Conservation (phyloP, 1,140 invertebrate genomes). For the Drosophila orosa region DNA sequence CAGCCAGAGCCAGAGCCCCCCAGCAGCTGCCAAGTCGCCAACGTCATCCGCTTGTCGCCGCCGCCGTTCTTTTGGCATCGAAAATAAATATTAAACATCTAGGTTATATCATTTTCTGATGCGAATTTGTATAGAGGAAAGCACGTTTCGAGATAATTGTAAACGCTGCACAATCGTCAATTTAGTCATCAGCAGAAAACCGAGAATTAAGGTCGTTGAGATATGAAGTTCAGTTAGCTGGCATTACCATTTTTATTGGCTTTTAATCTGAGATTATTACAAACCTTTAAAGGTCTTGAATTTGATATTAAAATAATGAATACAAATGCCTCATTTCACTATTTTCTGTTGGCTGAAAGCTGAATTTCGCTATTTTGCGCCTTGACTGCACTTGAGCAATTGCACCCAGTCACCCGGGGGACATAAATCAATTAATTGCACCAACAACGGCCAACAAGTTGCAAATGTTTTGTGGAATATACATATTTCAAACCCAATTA, state of each 20-base stretch:
- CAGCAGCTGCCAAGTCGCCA: slow-evolving; percentile 2
- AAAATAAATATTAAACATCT: slow-evolving; percentile 2
- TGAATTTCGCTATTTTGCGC: background rate
- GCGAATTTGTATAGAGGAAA: background rate
- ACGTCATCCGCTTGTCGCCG: slow-evolving; percentile 7
- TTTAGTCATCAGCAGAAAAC: background rate
- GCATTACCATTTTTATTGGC: background rate
- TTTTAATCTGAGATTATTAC: background rate
- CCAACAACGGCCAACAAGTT: slow-evolving; percentile 10
- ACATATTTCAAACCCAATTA: slow-evolving; percentile 44
- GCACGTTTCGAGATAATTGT: background rate
- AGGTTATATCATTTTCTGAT: background rate
- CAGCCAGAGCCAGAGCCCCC: background rate
- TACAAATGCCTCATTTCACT: background rate
- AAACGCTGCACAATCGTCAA: background rate
- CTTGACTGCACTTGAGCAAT: slow-evolving; percentile 20
- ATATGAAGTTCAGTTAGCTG: background rate
- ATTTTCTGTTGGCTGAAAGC: background rate
- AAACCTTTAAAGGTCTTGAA: background rate
- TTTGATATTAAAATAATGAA: background rate
- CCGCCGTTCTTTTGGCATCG: slow-evolving; percentile 48
- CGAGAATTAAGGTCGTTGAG: background rate
- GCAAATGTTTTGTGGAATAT: slow-evolving; percentile 25
- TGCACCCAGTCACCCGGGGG: slow-evolving; percentile 35
- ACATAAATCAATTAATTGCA: slow-evolving; percentile 60